These are phyloP conservation scores for Cercopithecus hamlyni DNA, from an alignment of 2,797 vertebrate species.

Conservation along the genomic window DNA sequence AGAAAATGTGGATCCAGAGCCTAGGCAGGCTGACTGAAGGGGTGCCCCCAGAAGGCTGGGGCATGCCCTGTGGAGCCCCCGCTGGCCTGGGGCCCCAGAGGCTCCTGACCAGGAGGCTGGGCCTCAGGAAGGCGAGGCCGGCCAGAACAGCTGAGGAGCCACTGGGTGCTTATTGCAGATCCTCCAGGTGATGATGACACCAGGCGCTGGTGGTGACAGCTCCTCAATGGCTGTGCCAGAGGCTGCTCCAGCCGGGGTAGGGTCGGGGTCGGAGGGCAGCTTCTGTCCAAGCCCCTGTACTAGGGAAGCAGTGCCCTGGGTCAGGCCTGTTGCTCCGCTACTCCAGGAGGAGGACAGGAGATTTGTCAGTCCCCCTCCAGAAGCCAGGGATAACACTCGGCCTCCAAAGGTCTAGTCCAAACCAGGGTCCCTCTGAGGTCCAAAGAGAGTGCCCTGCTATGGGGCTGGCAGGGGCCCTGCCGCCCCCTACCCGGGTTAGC, in stretches of 20 bases:
- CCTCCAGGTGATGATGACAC: background rate
- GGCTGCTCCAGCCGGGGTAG: background rate
- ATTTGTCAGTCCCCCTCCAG: slow-evolving; percentile 1
- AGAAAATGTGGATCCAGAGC: background rate
- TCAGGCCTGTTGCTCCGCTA: slow-evolving; percentile 22
- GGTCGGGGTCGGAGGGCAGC: background rate
- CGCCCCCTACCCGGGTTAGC: slow-evolving; percentile 77
- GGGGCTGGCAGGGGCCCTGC: slow-evolving; percentile 75
- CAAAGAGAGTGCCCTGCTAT: slow-evolving; percentile 44
- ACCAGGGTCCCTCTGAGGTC: slow-evolving; percentile 62
- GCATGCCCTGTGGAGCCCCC: background rate
- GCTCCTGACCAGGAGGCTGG: background rate
- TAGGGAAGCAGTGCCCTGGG: slow-evolving; percentile 2
- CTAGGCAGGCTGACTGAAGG: background rate
- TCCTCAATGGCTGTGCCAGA: slow-evolving; percentile 30
- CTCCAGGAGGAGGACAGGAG: slow-evolving; percentile 36
- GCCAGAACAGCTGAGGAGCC: background rate
- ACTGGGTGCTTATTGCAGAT: slow-evolving; percentile 51
- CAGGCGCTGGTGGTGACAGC: slow-evolving; percentile 60
- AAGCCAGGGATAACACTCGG: slow-evolving; percentile 35
- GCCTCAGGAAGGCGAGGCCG: background rate
- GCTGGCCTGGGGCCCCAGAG: background rate
- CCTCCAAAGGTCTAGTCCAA: slow-evolving; percentile 64
- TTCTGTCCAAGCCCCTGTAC: slow-evolving; percentile 21
- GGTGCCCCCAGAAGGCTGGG: background rate